phyloP scores from a whole-genome alignment of 2,888 invertebrate genomes.

The Cephus rjabovi region DNA sequence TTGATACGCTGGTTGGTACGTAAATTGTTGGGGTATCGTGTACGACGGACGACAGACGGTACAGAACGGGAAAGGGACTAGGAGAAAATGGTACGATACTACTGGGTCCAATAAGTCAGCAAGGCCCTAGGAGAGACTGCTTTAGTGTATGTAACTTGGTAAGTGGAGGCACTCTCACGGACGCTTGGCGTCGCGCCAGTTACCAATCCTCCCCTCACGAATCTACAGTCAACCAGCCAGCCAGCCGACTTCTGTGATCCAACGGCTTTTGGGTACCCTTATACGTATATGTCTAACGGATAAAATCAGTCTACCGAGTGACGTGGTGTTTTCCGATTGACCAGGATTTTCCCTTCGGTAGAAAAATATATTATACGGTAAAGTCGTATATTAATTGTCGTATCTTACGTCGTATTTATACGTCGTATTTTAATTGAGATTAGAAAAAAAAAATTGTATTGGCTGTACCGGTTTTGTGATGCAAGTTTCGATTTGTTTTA shows the following conservation, averaged over 20 bases:
- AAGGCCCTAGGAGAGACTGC: conserved; percentile 10
- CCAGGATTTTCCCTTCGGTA: conserved; percentile 32
- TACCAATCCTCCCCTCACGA: conserved; percentile 26
- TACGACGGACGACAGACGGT: neutral
- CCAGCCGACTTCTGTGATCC: neutral
- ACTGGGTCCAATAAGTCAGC: conserved; percentile 7
- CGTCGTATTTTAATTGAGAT: neutral
- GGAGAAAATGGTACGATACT: conserved; percentile 4
- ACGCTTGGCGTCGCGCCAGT: conserved; percentile 49
- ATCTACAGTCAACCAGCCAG: neutral
- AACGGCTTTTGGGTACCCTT: neutral
- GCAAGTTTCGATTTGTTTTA: neutral
- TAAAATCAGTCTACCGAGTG: conserved; percentile 41
- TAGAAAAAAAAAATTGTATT: neutral
- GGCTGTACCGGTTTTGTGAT: accelerated
- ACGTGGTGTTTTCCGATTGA: conserved; percentile 40
- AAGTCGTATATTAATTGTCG: too few relatives aligned
- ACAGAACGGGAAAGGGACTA: neutral
- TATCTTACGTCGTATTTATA: neutral
- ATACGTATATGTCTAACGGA: conserved; percentile 21
- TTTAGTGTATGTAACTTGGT: conserved; percentile 49
- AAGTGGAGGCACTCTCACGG: conserved; percentile 59
- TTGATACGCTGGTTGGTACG: neutral
- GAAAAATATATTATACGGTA: neutral
- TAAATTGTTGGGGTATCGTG: neutral